A percentile compares a stretch with the other conserved stretches of the same genome.
Evolutionary conservation across 2,888 invertebrate genomes (phyloP).

Genomic region (Tipula unca): DNA sequence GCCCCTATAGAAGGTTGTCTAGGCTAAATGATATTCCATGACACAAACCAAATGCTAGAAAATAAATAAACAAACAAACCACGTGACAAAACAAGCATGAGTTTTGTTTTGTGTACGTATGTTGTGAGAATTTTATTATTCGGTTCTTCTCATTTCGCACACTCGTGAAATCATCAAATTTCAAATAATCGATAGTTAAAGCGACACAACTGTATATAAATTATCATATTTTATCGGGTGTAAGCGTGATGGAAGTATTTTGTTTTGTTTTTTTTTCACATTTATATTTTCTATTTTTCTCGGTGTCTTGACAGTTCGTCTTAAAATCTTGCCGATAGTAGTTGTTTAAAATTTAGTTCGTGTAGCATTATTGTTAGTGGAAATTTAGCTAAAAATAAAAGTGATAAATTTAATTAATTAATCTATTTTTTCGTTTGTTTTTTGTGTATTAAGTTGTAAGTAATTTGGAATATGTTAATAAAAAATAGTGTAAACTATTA

Average conservation of each 20-base stretch:
- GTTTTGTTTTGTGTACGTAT: background rate
- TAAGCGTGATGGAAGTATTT: background rate
- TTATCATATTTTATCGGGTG: background rate
- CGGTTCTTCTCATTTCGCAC: background rate
- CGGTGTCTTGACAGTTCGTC: background rate
- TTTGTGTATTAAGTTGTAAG: background rate
- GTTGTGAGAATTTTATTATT: background rate
- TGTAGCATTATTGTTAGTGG: background rate
- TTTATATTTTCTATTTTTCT: background rate
- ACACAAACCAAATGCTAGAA: background rate
- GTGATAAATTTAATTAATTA: background rate
- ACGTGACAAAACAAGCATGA: background rate
- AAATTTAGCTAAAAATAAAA: background rate
- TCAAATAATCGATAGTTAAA: background rate
- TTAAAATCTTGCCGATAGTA: background rate
- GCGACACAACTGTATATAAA: background rate
- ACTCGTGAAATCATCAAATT: background rate
- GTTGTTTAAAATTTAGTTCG: background rate
- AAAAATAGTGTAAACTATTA: background rate
- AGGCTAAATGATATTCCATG: background rate
- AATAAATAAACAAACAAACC: background rate
- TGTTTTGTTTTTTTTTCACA: background rate
- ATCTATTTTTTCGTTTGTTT: background rate
- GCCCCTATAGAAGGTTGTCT: background rate
- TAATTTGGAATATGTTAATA: background rate